Evolutionary conservation across 2,113 vertebrate genomes (phyloP).

Genomic region (Epinephelus cyanopodus): DNA sequence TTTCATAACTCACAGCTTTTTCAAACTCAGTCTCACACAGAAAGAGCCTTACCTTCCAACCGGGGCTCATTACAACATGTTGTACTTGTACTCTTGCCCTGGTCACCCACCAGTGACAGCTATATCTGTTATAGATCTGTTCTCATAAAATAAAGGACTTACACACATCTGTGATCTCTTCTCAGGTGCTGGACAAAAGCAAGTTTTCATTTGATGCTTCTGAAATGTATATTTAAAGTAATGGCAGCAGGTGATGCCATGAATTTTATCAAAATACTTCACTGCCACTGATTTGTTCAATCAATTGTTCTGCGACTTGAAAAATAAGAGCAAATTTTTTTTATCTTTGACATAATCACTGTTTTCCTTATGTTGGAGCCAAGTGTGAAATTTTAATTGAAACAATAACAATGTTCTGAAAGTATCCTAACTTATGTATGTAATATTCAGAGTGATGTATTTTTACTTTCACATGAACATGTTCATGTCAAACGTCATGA

Average conservation of each 20-base stretch:
- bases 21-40: background rate
- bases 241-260: constrained; percentile 14
- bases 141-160: background rate
- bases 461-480: constrained; percentile 8
- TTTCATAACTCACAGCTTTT: background rate
- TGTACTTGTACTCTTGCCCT: constrained; percentile 4
- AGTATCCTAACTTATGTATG: background rate
- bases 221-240: background rate
- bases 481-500: no score
- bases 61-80: background rate
- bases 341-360: background rate
- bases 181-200: background rate
- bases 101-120: background rate
- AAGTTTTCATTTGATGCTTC: constrained; percentile 8
- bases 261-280: background rate
- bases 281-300: constrained; percentile 12
- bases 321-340: constrained; percentile 1
- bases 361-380: background rate
- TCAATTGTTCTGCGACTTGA: constrained; percentile 16
- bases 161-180: background rate
- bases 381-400: background rate
- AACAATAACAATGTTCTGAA: background rate
- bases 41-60: background rate
- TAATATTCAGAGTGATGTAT: background rate
- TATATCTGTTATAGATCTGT: background rate